Evolutionary conservation across 1,140 invertebrate genomes (phyloP).

Genomic region (Drosophila nasuta): DNA sequence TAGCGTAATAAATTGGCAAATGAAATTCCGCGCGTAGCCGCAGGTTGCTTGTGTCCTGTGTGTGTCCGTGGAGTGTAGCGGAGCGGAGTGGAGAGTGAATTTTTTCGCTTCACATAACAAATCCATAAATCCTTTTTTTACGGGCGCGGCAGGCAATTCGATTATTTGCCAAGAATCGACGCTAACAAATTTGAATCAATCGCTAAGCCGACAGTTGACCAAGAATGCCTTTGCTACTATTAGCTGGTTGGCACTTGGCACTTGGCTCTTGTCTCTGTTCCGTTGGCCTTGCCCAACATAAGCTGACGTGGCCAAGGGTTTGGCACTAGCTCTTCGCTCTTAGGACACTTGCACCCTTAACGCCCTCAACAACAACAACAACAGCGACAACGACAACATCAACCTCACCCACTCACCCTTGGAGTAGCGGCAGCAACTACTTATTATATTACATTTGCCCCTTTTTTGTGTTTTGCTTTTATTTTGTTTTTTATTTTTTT

Average conservation of each 20-base stretch:
- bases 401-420: neutral
- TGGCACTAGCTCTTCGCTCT: slow-evolving; percentile 12
- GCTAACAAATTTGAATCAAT: slow-evolving; percentile 77
- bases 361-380: neutral
- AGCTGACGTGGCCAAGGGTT: slow-evolving; percentile 64
- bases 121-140: slow-evolving; percentile 82
- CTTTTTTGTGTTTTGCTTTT: slow-evolving; percentile 36
- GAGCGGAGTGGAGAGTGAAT: slow-evolving; percentile 21
- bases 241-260: neutral
- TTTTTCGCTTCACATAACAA: slow-evolving; percentile 76
- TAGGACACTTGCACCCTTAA: slow-evolving; percentile 4
- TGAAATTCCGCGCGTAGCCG: slow-evolving; percentile 62
- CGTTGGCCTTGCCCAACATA: slow-evolving; percentile 38
- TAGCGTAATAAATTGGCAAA: slow-evolving; percentile 80
- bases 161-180: slow-evolving; percentile 71
- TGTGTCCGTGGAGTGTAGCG: neutral
- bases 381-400: neutral
- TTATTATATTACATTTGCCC: slow-evolving; percentile 27
- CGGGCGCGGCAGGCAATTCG: slow-evolving; percentile 75
- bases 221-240: slow-evolving; percentile 6
- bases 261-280: neutral
- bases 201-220: slow-evolving; percentile 58
- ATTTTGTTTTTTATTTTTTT: slow-evolving; percentile 19
- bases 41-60: slow-evolving; percentile 58
- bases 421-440: neutral